Evolutionary conservation across 2,797 vertebrate species (phyloP).

Genomic region (Aselliscus stoliczkanus): DNA sequence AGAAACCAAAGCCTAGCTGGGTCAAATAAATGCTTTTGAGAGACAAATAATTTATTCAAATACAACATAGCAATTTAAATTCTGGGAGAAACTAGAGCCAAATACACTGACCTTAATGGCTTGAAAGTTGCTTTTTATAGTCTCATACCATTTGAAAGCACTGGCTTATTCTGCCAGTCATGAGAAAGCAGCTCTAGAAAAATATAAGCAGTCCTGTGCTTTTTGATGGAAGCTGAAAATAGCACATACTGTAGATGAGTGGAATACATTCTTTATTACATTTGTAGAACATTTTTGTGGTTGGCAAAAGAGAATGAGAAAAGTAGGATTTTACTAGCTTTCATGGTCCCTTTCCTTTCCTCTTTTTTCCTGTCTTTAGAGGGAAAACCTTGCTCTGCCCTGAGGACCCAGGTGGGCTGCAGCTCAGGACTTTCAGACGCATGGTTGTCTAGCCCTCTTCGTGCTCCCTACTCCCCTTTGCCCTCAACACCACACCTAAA

Average conservation of each 20-base stretch:
- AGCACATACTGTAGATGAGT: background rate
- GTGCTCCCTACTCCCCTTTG: background rate
- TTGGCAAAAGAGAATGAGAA: background rate
- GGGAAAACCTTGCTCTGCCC: background rate
- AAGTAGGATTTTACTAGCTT: background rate
- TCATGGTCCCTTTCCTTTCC: background rate
- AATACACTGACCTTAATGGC: background rate
- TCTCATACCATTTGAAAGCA: background rate
- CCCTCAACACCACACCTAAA: background rate
- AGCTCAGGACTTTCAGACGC: background rate
- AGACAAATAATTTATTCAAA: conserved; percentile 25
- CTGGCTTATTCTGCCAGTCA: background rate
- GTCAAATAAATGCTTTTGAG: conserved; percentile 7
- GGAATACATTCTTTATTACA: background rate
- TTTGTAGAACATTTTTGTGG: background rate
- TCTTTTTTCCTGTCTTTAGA: background rate
- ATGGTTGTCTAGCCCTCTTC: background rate
- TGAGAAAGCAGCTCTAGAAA: background rate
- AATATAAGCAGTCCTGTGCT: background rate
- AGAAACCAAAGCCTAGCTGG: background rate
- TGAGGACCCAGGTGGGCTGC: background rate
- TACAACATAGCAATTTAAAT: background rate
- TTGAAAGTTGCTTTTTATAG: conserved; percentile 27
- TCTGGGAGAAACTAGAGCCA: conserved; percentile 45
- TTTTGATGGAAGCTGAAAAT: background rate